Evolutionary conservation across 2,797 vertebrate genomes (phyloP).

Genomic region (Typhlichthys eigenmanni): DNA sequence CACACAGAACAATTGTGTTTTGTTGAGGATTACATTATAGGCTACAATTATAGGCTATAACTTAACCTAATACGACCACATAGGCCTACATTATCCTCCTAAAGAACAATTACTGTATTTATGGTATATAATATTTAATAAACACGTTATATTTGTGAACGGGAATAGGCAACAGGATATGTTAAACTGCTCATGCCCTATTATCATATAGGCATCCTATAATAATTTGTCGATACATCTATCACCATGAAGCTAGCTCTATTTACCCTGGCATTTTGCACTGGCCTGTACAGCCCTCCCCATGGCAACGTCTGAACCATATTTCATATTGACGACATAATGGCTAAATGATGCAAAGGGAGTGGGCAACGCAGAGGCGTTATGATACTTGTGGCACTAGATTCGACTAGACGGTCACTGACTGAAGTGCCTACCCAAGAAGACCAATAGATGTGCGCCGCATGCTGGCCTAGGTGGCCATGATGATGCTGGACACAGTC

Average conservation of each 20-base stretch:
- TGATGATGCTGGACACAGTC: slow-evolving; percentile 56
- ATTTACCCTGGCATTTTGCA: slow-evolving; percentile 5
- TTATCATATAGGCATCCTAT: not conserved
- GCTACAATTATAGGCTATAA: too few species aligned
- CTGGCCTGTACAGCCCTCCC: not conserved
- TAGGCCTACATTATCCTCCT: too few species aligned
- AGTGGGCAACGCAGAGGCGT: not conserved
- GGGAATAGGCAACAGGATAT: not conserved
- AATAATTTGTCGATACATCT: not conserved
- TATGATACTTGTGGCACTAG: too few species aligned
- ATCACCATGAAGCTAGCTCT: not conserved
- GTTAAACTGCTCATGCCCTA: not conserved
- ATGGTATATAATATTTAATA: not conserved
- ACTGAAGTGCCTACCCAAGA: too few species aligned
- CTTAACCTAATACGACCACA: too few species aligned
- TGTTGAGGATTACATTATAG: too few species aligned
- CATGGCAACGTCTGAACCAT: not conserved
- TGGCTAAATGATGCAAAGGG: slow-evolving; percentile 1
- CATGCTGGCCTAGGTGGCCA: slow-evolving; percentile 31
- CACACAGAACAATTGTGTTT: too few species aligned
- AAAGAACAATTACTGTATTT: too few species aligned
- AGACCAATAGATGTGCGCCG: slow-evolving; percentile 8
- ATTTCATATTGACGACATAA: slow-evolving; percentile 1
- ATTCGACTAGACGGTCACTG: too few species aligned
- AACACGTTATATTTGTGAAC: not conserved